phyloP scores from a whole-genome alignment of 2,113 vertebrate species.

The Marmota flaviventris region DNA sequence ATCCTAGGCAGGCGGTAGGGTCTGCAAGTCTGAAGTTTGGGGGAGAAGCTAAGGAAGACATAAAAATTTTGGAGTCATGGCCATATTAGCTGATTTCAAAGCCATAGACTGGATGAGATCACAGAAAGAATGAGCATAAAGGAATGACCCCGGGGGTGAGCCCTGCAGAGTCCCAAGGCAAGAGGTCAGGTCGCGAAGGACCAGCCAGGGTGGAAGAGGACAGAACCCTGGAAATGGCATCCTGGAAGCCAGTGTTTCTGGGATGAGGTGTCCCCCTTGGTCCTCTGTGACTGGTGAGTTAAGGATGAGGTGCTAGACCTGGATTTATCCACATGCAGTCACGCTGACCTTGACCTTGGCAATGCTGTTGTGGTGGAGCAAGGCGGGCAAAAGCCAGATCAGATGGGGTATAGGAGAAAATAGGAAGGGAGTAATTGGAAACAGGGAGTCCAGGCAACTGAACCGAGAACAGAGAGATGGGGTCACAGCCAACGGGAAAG shows the following conservation, averaged over 20 bases:
- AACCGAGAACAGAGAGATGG: neutral
- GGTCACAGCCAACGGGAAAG: neutral
- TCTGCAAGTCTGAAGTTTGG: constrained; percentile 10
- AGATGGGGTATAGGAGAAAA: neutral
- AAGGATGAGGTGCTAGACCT: too few relatives aligned
- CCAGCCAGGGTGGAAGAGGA: neutral
- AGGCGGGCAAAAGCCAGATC: neutral
- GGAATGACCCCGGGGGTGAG: neutral
- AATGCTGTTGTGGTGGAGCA: too few relatives aligned
- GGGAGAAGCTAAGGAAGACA: neutral
- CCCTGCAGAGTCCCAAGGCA: neutral
- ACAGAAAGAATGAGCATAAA: neutral
- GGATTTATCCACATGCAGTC: neutral
- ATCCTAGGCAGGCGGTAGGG: neutral
- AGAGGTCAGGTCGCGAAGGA: neutral
- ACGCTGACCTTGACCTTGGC: neutral
- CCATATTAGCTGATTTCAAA: constrained; percentile 14
- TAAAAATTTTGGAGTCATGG: neutral
- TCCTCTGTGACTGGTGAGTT: too few relatives aligned
- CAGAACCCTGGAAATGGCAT: neutral
- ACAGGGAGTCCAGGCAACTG: neutral
- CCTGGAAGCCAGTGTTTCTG: rapidly evolving
- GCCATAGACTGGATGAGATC: constrained; percentile 21
- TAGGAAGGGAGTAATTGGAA: neutral
- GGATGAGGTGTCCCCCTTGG: too few relatives aligned